Evolutionary conservation across 2,888 invertebrate genomes (phyloP).

Genomic region (Stenoptilia bipunctidactyla): DNA sequence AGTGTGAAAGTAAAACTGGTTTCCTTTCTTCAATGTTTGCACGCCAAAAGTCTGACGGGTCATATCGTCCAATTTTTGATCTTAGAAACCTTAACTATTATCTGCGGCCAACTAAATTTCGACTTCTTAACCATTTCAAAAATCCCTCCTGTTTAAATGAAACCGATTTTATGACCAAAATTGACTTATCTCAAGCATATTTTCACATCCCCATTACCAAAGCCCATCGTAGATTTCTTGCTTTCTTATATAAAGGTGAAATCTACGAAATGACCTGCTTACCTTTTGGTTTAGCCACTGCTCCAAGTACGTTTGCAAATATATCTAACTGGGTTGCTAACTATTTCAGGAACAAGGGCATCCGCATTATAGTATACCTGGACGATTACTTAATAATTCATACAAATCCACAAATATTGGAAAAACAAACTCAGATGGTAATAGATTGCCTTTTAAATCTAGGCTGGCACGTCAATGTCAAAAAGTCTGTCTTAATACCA

Average conservation of each 20-base stretch:
- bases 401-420: background rate
- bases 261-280: conserved; percentile 8
- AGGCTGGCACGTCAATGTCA: conserved; percentile 15
- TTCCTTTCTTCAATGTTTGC: conserved; percentile 13
- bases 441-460: conserved; percentile 6
- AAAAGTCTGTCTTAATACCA: conserved; percentile 10
- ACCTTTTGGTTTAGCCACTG: conserved; percentile 17
- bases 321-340: conserved; percentile 17
- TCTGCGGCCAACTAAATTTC: conserved; percentile 10
- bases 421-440: conserved; percentile 1
- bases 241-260: background rate
- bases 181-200: conserved; percentile 7
- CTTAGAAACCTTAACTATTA: conserved; percentile 13
- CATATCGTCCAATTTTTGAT: conserved; percentile 11
- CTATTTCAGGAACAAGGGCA: conserved; percentile 10
- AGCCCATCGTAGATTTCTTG: conserved; percentile 3
- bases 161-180: conserved; percentile 13
- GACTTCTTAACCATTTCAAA: conserved; percentile 11
- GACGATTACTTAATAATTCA: conserved; percentile 14
- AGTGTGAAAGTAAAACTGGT: conserved; percentile 5
- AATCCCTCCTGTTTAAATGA: conserved; percentile 7
- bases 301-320: conserved; percentile 15
- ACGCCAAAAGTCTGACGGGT: conserved; percentile 10
- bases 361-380: conserved; percentile 18
- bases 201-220: conserved; percentile 1